Conservation (phyloP, 2,113 vertebrate genomes). For the Mus pahari region DNA sequence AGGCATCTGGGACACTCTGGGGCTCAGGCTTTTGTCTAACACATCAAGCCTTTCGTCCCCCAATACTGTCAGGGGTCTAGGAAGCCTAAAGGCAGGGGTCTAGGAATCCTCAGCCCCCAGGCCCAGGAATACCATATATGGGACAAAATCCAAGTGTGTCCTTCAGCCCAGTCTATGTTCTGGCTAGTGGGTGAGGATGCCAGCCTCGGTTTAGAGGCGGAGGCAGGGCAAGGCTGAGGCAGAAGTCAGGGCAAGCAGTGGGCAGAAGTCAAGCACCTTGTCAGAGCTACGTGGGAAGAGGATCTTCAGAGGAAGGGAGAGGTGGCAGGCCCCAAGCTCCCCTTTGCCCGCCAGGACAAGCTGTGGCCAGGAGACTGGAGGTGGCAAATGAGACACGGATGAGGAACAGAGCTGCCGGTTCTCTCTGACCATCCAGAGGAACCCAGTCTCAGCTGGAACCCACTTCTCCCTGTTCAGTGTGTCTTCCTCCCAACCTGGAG, state of each 20-base stretch:
- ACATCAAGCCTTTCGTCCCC: neutral
- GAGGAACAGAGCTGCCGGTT: accelerated
- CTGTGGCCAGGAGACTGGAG: constrained; percentile 19
- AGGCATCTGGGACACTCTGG: neutral
- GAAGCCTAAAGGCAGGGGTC: neutral
- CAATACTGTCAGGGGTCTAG: constrained; percentile 72
- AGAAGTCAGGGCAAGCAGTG: constrained; percentile 39
- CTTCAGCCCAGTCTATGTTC: neutral
- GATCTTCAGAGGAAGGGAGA: neutral
- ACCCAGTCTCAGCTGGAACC: neutral
- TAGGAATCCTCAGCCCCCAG: neutral
- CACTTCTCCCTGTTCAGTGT: neutral
- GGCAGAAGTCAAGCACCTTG: constrained; percentile 28
- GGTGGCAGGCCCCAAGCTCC: neutral
- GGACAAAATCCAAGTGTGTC: neutral
- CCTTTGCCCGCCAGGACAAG: neutral
- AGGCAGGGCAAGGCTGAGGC: constrained; percentile 57
- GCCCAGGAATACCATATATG: neutral
- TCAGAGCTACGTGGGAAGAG: neutral
- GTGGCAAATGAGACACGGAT: neutral
- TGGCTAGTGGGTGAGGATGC: neutral
- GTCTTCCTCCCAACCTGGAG: constrained; percentile 22
- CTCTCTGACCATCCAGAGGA: neutral
- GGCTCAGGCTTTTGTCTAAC: neutral
- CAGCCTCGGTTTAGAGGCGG: neutral